Percentiles rank a stretch among this genome's conserved stretches.
Conservation (phyloP, 2,888 invertebrate species). For the Cheilosia grossa region DNA sequence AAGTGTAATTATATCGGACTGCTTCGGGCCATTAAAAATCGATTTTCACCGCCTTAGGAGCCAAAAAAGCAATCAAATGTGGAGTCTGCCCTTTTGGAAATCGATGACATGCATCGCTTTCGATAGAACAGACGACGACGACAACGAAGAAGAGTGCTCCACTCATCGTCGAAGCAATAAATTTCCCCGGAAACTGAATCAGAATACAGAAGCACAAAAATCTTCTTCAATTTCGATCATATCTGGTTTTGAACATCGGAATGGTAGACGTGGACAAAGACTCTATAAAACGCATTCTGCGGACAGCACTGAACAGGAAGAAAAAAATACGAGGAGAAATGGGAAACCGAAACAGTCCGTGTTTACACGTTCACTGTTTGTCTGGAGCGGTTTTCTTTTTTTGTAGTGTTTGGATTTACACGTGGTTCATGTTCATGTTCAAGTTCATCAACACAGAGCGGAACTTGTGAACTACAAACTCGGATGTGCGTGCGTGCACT, state of each 20-base stretch:
- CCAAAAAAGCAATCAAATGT: slow-evolving; percentile 69
- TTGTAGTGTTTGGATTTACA: slow-evolving; percentile 33
- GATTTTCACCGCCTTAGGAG: slow-evolving; percentile 64
- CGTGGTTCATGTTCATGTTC: slow-evolving; percentile 64
- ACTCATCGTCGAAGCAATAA: slow-evolving; percentile 66
- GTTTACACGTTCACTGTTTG: slow-evolving; percentile 66
- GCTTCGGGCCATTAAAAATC: slow-evolving; percentile 70
- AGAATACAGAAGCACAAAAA: slow-evolving; percentile 68
- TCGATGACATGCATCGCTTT: slow-evolving; percentile 55
- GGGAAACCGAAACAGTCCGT: slow-evolving; percentile 10
- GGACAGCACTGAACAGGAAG: slow-evolving; percentile 54
- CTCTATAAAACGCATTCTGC: slow-evolving; percentile 58
- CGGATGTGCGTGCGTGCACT: slow-evolving; percentile 30
- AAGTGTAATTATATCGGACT: slow-evolving; percentile 69
- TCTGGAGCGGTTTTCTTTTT: slow-evolving; percentile 22
- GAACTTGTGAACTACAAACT: slow-evolving; percentile 48
- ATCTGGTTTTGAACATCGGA: slow-evolving; percentile 12
- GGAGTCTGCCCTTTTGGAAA: slow-evolving; percentile 41
- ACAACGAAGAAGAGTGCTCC: slow-evolving; percentile 9
- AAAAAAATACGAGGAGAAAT: slow-evolving; percentile 8
- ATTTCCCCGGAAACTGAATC: slow-evolving; percentile 68
- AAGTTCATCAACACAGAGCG: slow-evolving; percentile 61
- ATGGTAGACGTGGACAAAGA: background rate
- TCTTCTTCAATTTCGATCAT: slow-evolving; percentile 56
- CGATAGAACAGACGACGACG: slow-evolving; percentile 7